phyloP scores from a whole-genome alignment of 2,797 vertebrate genomes.

The Alcedo quadribrachys region DNA sequence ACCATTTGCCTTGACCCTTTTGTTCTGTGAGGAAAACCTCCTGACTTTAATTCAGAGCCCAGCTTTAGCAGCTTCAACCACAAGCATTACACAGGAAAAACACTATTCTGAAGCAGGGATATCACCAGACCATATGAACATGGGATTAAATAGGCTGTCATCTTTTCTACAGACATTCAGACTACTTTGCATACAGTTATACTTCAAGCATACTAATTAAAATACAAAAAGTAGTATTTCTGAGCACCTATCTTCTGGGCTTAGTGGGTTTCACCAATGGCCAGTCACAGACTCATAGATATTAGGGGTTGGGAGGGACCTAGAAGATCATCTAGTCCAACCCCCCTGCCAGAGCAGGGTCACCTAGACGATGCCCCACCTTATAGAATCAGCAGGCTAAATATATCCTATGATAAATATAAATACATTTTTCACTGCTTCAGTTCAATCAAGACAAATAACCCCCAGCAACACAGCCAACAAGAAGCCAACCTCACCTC shows the following conservation, averaged over 20 bases:
- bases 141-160: neutral
- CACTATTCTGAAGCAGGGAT: neutral
- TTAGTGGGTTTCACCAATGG: neutral
- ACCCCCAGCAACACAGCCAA: neutral
- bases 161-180: neutral
- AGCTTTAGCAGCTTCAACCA: neutral
- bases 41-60: neutral
- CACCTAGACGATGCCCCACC: neutral
- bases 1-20: neutral
- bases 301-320: no score
- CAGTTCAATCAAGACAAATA: neutral
- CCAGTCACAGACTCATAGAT: neutral
- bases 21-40: neutral
- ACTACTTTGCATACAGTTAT: neutral
- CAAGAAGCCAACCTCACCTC: constrained; percentile 80
- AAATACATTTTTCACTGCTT: neutral
- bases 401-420: neutral
- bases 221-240: neutral
- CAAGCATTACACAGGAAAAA: neutral
- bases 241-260: neutral
- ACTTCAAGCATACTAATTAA: neutral
- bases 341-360: no score
- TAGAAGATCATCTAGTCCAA: no score
- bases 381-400: neutral
- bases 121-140: neutral